These are phyloP conservation scores for Ricordea florida DNA, from an alignment of 92 coral and sea anemone species.

Conservation along the genomic window DNA sequence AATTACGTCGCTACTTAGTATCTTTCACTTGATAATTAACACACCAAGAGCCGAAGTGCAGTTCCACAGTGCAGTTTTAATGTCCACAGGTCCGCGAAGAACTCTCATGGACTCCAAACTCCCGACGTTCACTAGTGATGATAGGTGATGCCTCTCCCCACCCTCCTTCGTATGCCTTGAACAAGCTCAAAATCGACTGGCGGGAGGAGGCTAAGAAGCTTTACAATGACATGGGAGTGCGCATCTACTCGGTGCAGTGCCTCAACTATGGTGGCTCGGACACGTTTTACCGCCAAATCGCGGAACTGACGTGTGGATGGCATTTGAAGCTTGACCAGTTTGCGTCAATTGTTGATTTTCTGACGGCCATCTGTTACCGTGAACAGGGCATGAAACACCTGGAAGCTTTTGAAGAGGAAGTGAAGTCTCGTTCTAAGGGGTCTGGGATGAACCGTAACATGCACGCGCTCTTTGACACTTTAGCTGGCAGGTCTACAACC, in stretches of 20 bases:
- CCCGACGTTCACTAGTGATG: conserved; percentile 94
- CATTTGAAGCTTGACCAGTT: conserved; percentile 95
- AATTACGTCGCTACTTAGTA: too few species aligned
- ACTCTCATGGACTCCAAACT: conserved; percentile 89
- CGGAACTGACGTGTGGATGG: conserved; percentile 92
- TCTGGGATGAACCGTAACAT: conserved; percentile 88
- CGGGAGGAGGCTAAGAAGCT: conserved; percentile 88
- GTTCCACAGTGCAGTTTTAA: not conserved
- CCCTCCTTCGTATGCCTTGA: conserved; percentile 80
- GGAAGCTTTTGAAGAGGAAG: conserved; percentile 89
- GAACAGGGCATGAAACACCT: conserved; percentile 89
- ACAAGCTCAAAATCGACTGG: conserved; percentile 93
- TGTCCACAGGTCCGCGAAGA: conserved; percentile 70
- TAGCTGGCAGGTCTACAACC: conserved; percentile 77
- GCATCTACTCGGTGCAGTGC: conserved; percentile 88
- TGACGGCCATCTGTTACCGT: conserved; percentile 92
- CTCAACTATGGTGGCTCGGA: conserved; percentile 74
- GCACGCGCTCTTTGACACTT: conserved; percentile 89
- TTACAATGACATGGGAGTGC: conserved; percentile 90
- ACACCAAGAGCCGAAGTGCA: too few species aligned
- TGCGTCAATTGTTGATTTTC: conserved; percentile 90
- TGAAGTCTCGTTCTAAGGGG: conserved; percentile 62
- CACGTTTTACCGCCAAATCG: conserved; percentile 87
- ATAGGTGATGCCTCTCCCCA: conserved; percentile 97
- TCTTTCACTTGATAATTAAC: too few species aligned